These are phyloP conservation scores for Drosophila kanapiae DNA, from an alignment of 1,140 invertebrate species.

Conservation along the genomic window DNA sequence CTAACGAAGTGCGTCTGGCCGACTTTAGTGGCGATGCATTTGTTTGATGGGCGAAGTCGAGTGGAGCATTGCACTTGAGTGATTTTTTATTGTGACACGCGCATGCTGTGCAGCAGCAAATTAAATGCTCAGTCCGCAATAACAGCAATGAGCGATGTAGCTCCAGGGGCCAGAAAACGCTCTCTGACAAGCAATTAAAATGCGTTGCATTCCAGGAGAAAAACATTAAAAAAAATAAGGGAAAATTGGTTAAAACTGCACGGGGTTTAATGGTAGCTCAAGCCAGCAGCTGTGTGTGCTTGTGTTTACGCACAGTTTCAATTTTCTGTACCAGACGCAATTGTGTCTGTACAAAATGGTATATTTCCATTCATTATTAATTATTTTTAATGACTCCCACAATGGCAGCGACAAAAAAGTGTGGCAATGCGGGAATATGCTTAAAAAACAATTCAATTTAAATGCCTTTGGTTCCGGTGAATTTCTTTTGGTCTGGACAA, in stretches of 20 bases:
- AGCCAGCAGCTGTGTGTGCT: constrained; percentile 34
- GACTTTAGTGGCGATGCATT: constrained; percentile 26
- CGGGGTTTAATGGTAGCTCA: constrained; percentile 67
- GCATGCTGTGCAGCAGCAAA: constrained; percentile 70
- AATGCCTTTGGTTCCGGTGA: constrained; percentile 14
- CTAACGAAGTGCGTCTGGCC: constrained; percentile 65
- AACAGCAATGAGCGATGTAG: constrained; percentile 48
- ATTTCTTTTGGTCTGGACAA: constrained; percentile 6
- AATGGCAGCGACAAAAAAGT: constrained; percentile 41
- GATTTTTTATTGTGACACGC: constrained; percentile 81
- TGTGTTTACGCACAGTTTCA: constrained; percentile 55
- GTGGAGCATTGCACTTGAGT: constrained; percentile 69
- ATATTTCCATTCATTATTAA: constrained; percentile 75
- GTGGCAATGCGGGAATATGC: constrained; percentile 1
- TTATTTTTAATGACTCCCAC: constrained; percentile 64
- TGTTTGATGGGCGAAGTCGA: constrained; percentile 24
- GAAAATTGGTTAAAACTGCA: constrained; percentile 62
- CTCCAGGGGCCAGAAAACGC: constrained; percentile 20
- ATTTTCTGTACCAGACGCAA: constrained; percentile 45
- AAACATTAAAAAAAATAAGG: constrained; percentile 36
- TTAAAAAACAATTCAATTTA: constrained; percentile 44
- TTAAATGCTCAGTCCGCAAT: constrained; percentile 68
- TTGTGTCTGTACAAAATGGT: constrained; percentile 61
- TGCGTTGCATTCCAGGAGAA: constrained; percentile 61
- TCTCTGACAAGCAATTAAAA: constrained; percentile 78